phyloP scores from a whole-genome alignment of 2,113 vertebrate genomes.

The Microcebus ravelobensis region DNA sequence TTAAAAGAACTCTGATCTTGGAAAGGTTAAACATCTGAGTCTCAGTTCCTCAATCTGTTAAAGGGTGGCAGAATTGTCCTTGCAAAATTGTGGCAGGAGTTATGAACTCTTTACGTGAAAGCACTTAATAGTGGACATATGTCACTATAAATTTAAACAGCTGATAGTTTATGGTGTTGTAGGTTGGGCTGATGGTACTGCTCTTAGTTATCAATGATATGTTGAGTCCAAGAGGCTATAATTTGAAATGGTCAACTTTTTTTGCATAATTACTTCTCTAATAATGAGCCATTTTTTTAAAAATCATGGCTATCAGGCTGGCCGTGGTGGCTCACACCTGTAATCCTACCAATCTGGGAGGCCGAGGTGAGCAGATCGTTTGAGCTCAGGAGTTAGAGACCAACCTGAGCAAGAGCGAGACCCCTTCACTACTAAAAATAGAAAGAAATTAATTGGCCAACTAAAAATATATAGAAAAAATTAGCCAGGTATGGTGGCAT shows the following conservation, averaged over 20 bases:
- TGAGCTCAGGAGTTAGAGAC: no score
- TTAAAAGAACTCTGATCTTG: not conserved
- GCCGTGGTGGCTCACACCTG: no score
- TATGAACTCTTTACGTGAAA: not conserved
- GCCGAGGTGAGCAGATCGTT: no score
- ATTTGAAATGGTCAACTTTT: not conserved
- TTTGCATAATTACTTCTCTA: not conserved
- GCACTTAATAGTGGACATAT: not conserved
- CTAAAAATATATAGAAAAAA: no score
- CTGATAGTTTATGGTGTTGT: not conserved
- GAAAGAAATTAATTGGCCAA: no score
- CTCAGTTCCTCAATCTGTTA: not conserved
- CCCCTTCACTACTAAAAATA: no score
- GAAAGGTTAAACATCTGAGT: not conserved
- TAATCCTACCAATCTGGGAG: no score
- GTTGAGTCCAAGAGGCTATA: not conserved
- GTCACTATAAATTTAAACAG: not conserved
- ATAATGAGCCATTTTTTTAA: not conserved
- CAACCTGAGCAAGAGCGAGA: no score
- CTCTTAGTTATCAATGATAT: not conserved
- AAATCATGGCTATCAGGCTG: not conserved
- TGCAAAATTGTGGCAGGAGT: not conserved
- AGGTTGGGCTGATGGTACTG: accelerated
- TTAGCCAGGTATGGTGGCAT: no score
- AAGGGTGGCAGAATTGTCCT: not conserved